phyloP scores from a whole-genome alignment of 2,888 invertebrate species.

The Drosophila kanekoi region DNA sequence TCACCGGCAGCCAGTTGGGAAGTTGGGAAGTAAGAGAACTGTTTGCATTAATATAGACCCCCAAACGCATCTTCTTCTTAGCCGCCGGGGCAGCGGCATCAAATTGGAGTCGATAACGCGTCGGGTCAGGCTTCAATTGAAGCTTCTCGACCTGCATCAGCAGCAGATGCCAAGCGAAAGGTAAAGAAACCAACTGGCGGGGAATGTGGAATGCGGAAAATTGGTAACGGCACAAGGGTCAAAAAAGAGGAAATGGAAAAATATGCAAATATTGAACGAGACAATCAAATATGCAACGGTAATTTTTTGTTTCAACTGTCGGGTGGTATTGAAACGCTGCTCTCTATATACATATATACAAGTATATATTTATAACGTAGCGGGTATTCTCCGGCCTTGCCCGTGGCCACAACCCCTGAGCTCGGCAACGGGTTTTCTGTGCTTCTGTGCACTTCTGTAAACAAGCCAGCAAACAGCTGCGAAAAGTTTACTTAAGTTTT shows the following conservation, averaged over 20 bases:
- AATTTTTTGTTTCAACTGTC: conserved; percentile 66
- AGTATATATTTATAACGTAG: neutral
- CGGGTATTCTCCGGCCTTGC: too few species aligned
- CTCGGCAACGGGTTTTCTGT: conserved; percentile 46
- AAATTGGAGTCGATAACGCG: conserved; percentile 51
- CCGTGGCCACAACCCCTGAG: conserved; percentile 20
- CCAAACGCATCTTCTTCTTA: conserved; percentile 25
- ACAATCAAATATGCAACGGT: conserved; percentile 79
- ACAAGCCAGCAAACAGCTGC: conserved; percentile 20
- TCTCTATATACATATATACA: conserved; percentile 2
- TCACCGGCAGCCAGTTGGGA: conserved; percentile 22
- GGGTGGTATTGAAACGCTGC: conserved; percentile 14
- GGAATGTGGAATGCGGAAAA: conserved; percentile 26
- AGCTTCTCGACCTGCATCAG: conserved; percentile 8
- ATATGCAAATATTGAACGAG: too few species aligned
- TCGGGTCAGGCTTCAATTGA: conserved; percentile 28
- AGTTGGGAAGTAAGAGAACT: conserved; percentile 22
- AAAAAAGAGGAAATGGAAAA: conserved; percentile 45
- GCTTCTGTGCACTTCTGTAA: conserved; percentile 40
- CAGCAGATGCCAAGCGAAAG: conserved; percentile 46
- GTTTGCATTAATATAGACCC: conserved; percentile 42
- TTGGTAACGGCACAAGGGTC: conserved; percentile 29
- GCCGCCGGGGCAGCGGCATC: conserved; percentile 6
- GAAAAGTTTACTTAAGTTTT: neutral
- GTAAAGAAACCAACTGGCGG: conserved; percentile 43